Evolutionary conservation across 2,888 invertebrate species (phyloP).

Genomic region (Eurytoma adleriae): DNA sequence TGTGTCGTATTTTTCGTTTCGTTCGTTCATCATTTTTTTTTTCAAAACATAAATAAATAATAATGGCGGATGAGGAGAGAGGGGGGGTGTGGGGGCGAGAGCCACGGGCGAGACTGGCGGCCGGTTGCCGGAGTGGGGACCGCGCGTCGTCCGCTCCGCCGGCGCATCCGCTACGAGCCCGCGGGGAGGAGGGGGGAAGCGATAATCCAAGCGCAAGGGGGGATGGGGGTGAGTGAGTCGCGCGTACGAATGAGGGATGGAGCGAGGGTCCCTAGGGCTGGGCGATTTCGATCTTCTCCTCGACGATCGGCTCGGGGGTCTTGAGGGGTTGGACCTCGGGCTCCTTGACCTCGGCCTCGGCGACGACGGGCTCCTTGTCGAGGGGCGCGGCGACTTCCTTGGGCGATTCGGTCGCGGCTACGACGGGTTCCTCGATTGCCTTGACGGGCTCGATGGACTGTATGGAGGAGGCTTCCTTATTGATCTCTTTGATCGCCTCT

Average conservation of each 20-base stretch:
- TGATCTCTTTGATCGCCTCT: background rate
- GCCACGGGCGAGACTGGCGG: constrained; percentile 52
- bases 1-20: constrained; percentile 43
- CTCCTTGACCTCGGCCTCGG: constrained; percentile 28
- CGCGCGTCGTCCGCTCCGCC: constrained; percentile 55
- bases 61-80: constrained; percentile 4
- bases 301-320: constrained; percentile 20
- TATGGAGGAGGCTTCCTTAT: too few species aligned
- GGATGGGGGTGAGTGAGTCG: background rate
- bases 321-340: constrained; percentile 14
- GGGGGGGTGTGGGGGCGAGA: background rate
- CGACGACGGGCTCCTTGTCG: background rate
- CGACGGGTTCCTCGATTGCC: background rate
- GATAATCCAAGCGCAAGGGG: background rate
- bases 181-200: constrained; percentile 34
- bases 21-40: constrained; percentile 48
- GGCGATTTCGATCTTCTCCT: constrained; percentile 45
- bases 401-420: constrained; percentile 7
- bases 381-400: background rate
- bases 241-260: background rate
- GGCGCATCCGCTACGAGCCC: constrained; percentile 68
- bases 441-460: background rate
- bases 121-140: constrained; percentile 13
- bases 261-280: constrained; percentile 11
- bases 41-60: constrained; percentile 49